Base-by-base conservation (phyloP, 2,888 invertebrate genomes). In the Caenorhabditis sp. region DNA sequence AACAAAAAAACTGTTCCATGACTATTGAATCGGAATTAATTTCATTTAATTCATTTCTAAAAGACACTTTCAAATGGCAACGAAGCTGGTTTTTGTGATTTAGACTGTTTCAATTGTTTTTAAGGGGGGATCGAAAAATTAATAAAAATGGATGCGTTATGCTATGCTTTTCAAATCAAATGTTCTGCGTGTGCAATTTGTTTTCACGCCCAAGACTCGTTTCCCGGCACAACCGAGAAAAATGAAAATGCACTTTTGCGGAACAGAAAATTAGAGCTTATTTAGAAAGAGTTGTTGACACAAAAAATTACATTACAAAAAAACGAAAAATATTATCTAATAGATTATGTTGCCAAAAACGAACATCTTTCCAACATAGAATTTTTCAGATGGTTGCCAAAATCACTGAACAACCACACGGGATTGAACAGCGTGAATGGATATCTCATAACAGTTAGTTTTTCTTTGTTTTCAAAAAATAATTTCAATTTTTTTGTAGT, bases 391-490 rank as follows among this genome's bases (percentile, higher is more conserved):
- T 82, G 91, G 92, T 97, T 91, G 92, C 93, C 89, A 92, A 94
- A 90, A 92, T 97, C 89, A 95, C 97, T 83, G 93, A 94, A 90
- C 91, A 97, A 89, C 97, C 97, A 85, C 92, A 93, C 83, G 95
- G 95, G 81, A 92, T 99, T 89, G 97, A 97, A 90, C 94, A 94
- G 91, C 95, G 97, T 90, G 99, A 99, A 92, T 99, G 99, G 97
- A 92, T 99, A 88, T 97, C 97, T 83, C 96, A 95, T 81, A 97
- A 99, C 90, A 95, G 95, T 95, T 90, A 92, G 93, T 62, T 60
- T 8, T 5, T 27, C 27, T 24, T 49, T 59, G 36, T 27, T 37
- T 54, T 58, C 24, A 12, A 5, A 31, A 4, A 5, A 63, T 26
- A 57, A 53, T 37, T 50, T 55, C 54, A n/a, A n/a, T n/a, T 3